Base-by-base conservation (phyloP, 2,888 invertebrate species). In the Timandra comae region DNA sequence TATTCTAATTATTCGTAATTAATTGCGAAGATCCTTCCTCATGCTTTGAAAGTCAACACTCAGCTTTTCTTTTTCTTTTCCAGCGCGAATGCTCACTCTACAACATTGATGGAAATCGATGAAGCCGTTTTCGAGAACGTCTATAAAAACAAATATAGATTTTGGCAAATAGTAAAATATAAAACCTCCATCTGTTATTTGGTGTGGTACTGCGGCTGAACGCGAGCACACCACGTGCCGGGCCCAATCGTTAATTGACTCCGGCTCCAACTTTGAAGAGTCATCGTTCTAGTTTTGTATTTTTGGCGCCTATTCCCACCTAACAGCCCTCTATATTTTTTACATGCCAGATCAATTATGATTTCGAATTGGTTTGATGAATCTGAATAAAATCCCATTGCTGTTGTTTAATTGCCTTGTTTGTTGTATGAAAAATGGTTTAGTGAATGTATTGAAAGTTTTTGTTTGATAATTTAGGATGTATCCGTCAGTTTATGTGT, bases 381-480 rank as follows among this genome's bases (percentile, higher is more conserved):
- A 82, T 79, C 77, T 80, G 78, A 84, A 82, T 81, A 80, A 79
- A 80, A 79, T 80, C 74, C 80, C 75, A 81, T 80, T 79, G 80
- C 74, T 68, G 61, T 79, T 80, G 77, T 71, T 81, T 81, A 81
- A 82, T 81, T 80, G 81, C 58, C 77, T 80, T 58, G 80, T 78
- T 78, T 75, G 65, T 56, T 62, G 70, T 74, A 78, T 75, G 71
- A 79, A 76, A 79, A 74, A 78, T 76, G 72, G 73, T 74, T 16
- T 16, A 16, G 16, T 16, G 16, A 16, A 16, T 16, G 16, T 16
- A 16, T 16, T 6, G 4, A 6, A 6, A 16, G 16, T 6, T 16
- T 16, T 16, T 16, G 6, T 16, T 16, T 16, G 16, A 16, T 16
- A 16, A 16, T 16, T 16, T 16, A 16, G 16, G 16, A 16, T 16